Conservation (phyloP, 2,797 vertebrate species). For the Sebastes umbrosus region DNA sequence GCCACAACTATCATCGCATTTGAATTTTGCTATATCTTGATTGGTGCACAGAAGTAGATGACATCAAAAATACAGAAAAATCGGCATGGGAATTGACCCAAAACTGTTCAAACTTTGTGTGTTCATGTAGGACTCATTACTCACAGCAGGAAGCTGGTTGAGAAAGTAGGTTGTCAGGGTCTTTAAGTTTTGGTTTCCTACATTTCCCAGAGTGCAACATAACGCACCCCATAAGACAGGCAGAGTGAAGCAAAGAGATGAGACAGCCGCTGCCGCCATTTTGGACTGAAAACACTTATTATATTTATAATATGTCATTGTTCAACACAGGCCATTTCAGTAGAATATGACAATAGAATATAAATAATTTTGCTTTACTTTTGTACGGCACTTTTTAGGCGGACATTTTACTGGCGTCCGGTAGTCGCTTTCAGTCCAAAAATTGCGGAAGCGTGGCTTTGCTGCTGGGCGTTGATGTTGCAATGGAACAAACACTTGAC, state of each 20-base stretch:
- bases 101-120: background rate
- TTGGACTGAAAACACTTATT: too few relatives aligned
- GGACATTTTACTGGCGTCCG: too few relatives aligned
- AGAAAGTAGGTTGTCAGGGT: background rate
- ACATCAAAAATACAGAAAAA: background rate
- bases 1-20: background rate
- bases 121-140: background rate
- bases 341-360: too few relatives aligned
- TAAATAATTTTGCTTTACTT: fast-evolving
- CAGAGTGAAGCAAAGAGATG: background rate
- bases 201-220: background rate
- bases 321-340: too few relatives aligned
- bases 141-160: background rate
- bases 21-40: background rate
- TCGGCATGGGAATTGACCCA: background rate
- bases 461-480: too few relatives aligned
- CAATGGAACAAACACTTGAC: too few relatives aligned
- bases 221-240: background rate
- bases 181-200: background rate
- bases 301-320: too few relatives aligned
- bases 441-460: fast-evolving
- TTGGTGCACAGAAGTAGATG: background rate
- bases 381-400: too few relatives aligned
- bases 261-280: too few relatives aligned
- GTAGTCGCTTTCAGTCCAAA: too few relatives aligned